These are phyloP conservation scores for Bombus waltoni DNA, from an alignment of 1,140 invertebrate genomes.

Conservation along the genomic window DNA sequence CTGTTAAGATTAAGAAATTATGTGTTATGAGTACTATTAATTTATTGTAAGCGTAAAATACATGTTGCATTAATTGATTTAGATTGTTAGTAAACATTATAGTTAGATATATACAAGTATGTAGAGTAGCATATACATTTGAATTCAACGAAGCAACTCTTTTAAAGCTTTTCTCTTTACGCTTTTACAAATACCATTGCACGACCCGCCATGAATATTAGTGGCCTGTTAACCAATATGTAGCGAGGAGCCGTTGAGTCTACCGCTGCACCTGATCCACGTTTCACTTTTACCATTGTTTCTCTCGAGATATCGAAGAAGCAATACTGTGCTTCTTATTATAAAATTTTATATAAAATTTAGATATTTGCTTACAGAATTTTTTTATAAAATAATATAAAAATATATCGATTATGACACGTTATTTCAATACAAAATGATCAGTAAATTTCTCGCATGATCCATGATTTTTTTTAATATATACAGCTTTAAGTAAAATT, in stretches of 20 bases:
- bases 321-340: not conserved
- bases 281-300: slow-evolving; percentile 61
- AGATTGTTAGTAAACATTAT: not conserved
- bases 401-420: not conserved
- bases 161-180: slow-evolving; percentile 49
- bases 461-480: not conserved
- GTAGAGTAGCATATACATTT: not conserved
- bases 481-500: not conserved
- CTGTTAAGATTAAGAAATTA: too few species aligned
- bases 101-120: not conserved
- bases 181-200: slow-evolving; percentile 46
- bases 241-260: slow-evolving; percentile 6
- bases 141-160: not conserved
- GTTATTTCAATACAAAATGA: not conserved
- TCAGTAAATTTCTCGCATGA: not conserved
- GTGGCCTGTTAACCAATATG: slow-evolving; percentile 58
- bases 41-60: not conserved
- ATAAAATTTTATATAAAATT: not conserved
- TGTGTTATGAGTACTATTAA: too few species aligned
- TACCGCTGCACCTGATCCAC: not conserved
- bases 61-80: not conserved
- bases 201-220: slow-evolving; percentile 56
- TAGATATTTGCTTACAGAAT: not conserved
- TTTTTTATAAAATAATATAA: not conserved
- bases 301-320: not conserved